A percentile compares a stretch with the other conserved stretches of the same genome.
Conservation (phyloP, 2,888 invertebrate genomes). For the Coelopa pilipes region DNA sequence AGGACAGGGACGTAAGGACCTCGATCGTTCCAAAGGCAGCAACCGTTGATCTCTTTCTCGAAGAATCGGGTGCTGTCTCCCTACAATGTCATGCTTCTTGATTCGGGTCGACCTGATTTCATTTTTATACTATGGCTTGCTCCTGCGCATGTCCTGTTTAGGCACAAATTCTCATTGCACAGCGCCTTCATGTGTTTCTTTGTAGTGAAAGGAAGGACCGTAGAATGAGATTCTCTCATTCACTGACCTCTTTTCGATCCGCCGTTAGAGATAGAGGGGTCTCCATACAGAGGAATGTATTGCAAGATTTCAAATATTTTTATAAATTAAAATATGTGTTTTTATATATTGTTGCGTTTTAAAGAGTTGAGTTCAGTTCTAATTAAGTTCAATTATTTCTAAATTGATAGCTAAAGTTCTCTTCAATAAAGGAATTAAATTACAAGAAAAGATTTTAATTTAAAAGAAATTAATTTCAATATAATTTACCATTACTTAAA, state of each 20-base stretch:
- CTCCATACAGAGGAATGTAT: no score
- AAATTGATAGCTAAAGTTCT: no score
- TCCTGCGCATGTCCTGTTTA: conserved; percentile 9
- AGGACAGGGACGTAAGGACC: not conserved
- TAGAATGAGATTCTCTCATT: not conserved
- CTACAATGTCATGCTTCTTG: no score
- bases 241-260: conserved; percentile 28
- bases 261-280: not conserved
- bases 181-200: not conserved
- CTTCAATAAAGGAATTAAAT: no score
- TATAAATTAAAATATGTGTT: no score
- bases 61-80: not conserved
- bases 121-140: conserved; percentile 20
- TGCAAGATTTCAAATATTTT: no score
- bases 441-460: no score
- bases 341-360: no score
- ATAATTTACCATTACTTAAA: no score
- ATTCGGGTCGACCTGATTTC: conserved; percentile 20
- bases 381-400: no score
- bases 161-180: not conserved
- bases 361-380: no score
- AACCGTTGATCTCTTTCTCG: conserved; percentile 14
- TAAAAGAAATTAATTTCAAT: no score
- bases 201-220: not conserved
- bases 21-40: conserved; percentile 14